phyloP scores from a whole-genome alignment of 2,888 invertebrate species.

The Vannuccia rotundouncinata region DNA sequence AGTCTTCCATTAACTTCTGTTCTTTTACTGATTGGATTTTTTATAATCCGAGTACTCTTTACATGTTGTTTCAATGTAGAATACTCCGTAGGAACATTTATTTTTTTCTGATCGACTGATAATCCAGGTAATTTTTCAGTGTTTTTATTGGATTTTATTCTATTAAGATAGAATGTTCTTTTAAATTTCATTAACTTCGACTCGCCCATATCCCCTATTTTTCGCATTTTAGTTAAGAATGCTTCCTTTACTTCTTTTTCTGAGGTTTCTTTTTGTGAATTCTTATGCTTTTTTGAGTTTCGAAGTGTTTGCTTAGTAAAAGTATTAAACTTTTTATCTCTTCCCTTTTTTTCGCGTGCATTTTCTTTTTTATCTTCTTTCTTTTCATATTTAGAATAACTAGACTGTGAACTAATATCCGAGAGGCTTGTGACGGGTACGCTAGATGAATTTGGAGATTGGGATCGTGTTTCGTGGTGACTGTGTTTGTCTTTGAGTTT shows the following conservation, averaged over 20 bases:
- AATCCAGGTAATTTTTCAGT: neutral
- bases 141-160: neutral
- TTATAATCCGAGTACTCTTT: too few species aligned
- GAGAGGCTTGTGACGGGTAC: neutral
- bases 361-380: too few species aligned
- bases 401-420: neutral
- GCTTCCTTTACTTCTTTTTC: too few species aligned
- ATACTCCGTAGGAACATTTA: neutral
- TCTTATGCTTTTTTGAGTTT: too few species aligned
- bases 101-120: neutral
- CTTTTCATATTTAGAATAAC: too few species aligned
- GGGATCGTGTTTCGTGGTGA: neutral
- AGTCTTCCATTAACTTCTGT: too few species aligned
- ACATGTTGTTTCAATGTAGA: neutral
- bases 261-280: too few species aligned
- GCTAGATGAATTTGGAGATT: neutral
- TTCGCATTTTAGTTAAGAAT: neutral
- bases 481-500: neutral
- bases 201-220: neutral
- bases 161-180: neutral
- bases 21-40: too few species aligned
- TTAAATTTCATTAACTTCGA: neutral
- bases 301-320: too few species aligned
- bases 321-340: too few species aligned
- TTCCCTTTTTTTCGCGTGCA: too few species aligned